Percentiles rank a stretch among this genome's conserved stretches.
These are phyloP conservation scores for Electrophaes corylata DNA, from an alignment of 2,888 invertebrate species.

Conservation along the genomic window DNA sequence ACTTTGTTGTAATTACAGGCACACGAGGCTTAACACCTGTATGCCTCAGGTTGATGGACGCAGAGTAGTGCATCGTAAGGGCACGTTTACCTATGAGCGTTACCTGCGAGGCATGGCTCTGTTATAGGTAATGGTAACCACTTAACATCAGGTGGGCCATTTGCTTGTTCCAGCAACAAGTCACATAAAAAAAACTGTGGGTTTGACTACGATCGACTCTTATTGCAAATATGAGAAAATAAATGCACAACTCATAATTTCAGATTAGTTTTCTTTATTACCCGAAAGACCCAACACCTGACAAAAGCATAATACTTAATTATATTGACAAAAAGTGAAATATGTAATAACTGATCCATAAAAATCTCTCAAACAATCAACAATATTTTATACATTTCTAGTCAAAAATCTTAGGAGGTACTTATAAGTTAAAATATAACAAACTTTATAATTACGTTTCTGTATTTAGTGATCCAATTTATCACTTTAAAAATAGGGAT, in stretches of 20 bases:
- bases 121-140: too few relatives aligned
- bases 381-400: constrained; percentile 21
- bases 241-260: background rate
- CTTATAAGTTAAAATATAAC: constrained; percentile 15
- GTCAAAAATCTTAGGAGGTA: constrained; percentile 23
- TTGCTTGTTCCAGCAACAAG: too few relatives aligned
- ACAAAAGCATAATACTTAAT: constrained; percentile 2
- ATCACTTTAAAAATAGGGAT: constrained; percentile 5
- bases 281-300: constrained; percentile 63
- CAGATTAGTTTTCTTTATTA: constrained; percentile 47
- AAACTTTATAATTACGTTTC: background rate
- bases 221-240: too few relatives aligned
- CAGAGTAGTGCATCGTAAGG: too few relatives aligned
- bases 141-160: too few relatives aligned
- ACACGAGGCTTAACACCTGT: too few relatives aligned
- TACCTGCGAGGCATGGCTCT: too few relatives aligned
- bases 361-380: constrained; percentile 46
- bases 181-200: too few relatives aligned
- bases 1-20: too few relatives aligned
- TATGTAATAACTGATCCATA: constrained; percentile 39
- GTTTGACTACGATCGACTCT: too few relatives aligned
- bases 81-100: too few relatives aligned
- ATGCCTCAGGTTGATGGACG: too few relatives aligned
- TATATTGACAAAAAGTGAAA: constrained; percentile 31
- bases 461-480: background rate